phyloP scores from a whole-genome alignment of 2,888 invertebrate species.

The Scaeva pyrastri region DNA sequence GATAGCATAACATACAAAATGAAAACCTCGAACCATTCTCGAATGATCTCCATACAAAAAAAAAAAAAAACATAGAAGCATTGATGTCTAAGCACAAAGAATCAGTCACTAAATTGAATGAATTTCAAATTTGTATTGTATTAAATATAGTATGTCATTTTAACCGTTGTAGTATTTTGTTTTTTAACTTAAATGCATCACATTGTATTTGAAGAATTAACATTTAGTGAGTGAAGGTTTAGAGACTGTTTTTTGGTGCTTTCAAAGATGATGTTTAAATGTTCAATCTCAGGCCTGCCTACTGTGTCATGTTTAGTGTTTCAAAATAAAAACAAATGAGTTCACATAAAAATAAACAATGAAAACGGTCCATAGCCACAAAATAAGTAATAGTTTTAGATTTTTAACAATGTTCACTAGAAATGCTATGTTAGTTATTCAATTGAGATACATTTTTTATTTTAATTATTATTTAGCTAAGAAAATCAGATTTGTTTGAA shows the following conservation, averaged over 20 bases:
- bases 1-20: background rate
- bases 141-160: background rate
- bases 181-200: constrained; percentile 30
- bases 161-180: constrained; percentile 1
- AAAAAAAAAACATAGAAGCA: constrained; percentile 9
- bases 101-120: constrained; percentile 44
- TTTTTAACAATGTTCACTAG: constrained; percentile 34
- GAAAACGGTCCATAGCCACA: constrained; percentile 41
- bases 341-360: constrained; percentile 31
- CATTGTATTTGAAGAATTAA: constrained; percentile 12
- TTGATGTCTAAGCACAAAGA: constrained; percentile 33
- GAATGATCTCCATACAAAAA: constrained; percentile 59
- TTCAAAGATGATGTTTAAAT: constrained; percentile 29
- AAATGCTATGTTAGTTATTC: constrained; percentile 55
- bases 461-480: constrained; percentile 11
- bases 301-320: constrained; percentile 57
- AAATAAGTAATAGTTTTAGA: constrained; percentile 54
- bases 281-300: constrained; percentile 63
- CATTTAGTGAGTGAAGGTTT: constrained; percentile 1
- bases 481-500: constrained; percentile 29
- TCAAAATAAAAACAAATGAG: constrained; percentile 9
- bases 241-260: constrained; percentile 32
- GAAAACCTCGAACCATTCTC: constrained; percentile 37
- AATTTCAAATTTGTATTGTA: constrained; percentile 19
- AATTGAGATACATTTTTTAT: constrained; percentile 33